A percentile compares a stretch with the other conserved stretches of the same genome.
These are phyloP conservation scores for Odontamblyopus lacepedii DNA, from an alignment of 2,797 vertebrate species.

Conservation along the genomic window DNA sequence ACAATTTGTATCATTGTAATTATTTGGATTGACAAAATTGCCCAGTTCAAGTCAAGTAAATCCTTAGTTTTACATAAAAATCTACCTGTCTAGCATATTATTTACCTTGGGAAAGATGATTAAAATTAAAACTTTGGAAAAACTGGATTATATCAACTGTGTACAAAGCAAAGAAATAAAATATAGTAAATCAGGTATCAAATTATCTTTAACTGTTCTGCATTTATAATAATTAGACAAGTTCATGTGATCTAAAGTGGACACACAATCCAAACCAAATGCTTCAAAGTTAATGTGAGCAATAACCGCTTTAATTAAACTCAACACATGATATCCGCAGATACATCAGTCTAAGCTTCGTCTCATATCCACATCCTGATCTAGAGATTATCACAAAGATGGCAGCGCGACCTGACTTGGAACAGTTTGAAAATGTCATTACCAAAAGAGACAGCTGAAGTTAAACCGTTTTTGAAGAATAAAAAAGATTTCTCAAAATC, in stretches of 20 bases:
- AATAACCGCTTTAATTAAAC: slow-evolving; percentile 50
- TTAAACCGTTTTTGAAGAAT: slow-evolving; percentile 39
- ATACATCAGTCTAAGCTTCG: slow-evolving; percentile 35
- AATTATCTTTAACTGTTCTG: no score
- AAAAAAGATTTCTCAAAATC: slow-evolving; percentile 25
- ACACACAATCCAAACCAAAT: slow-evolving; percentile 33
- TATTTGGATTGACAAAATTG: background rate
- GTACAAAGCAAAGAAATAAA: no score
- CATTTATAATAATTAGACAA: background rate
- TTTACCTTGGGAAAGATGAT: no score
- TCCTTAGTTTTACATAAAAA: no score
- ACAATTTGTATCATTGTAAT: no score
- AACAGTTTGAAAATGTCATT: slow-evolving; percentile 48
- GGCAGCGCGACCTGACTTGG: slow-evolving; percentile 37
- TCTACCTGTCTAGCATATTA: no score
- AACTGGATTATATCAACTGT: no score
- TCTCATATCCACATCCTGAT: slow-evolving; percentile 10
- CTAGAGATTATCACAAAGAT: slow-evolving; percentile 33
- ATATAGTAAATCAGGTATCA: no score
- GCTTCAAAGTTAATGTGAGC: slow-evolving; percentile 32
- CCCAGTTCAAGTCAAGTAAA: background rate
- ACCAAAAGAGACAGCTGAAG: slow-evolving; percentile 46
- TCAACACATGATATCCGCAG: slow-evolving; percentile 35
- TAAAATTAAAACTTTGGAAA: no score
- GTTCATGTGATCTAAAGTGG: background rate